Conservation (phyloP, 2,113 vertebrate genomes). For the Glaucomys volans region DNA sequence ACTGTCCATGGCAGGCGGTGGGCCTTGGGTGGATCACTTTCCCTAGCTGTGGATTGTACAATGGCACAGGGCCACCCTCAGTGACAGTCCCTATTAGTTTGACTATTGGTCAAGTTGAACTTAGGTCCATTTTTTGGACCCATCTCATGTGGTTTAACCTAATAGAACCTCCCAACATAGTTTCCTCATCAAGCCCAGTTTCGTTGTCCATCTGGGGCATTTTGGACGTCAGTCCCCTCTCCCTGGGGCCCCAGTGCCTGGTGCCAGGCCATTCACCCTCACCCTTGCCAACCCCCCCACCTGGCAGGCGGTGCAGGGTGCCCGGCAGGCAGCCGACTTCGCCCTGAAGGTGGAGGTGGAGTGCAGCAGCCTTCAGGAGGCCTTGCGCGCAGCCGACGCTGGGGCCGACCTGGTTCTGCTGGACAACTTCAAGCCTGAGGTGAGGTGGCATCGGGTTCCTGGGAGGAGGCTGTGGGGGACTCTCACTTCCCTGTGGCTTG, state of each 20-base stretch:
- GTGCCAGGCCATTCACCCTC: too few relatives aligned
- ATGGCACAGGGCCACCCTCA: too few relatives aligned
- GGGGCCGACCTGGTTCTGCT: conserved; percentile 91
- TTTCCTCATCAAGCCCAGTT: background rate
- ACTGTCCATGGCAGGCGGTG: background rate
- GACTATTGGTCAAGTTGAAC: background rate
- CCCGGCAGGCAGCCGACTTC: conserved; percentile 85
- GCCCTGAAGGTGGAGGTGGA: conserved; percentile 92
- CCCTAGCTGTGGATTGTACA: background rate
- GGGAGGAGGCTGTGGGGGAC: fast-evolving
- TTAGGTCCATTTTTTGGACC: background rate
- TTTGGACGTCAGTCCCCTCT: background rate
- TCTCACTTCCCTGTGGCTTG: background rate
- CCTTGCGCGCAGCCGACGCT: conserved; percentile 83
- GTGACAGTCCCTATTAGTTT: background rate
- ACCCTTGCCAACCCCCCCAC: too few relatives aligned
- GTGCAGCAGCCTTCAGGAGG: conserved; percentile 86
- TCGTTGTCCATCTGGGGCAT: background rate
- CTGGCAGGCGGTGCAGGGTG: conserved; percentile 84
- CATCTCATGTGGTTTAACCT: background rate
- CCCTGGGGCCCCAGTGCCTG: background rate
- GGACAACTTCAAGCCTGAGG: conserved; percentile 91
- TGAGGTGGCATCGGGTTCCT: conserved; percentile 18
- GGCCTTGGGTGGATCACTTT: background rate
- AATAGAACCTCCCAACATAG: background rate